phyloP scores from a whole-genome alignment of 2,113 vertebrate genomes.

The Campylomormyrus numenius region DNA sequence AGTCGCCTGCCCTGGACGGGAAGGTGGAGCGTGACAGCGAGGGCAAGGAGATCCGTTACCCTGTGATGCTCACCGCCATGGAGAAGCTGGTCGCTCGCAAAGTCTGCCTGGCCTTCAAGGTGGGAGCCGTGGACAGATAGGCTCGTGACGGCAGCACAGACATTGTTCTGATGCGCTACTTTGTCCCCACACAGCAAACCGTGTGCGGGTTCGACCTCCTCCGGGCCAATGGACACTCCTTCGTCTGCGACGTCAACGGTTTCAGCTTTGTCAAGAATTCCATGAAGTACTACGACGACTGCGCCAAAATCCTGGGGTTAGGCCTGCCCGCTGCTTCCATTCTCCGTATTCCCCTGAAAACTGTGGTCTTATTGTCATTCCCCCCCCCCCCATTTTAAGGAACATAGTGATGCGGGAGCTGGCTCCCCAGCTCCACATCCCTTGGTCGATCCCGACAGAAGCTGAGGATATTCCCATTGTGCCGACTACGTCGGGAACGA shows the following conservation, averaged over 20 bases:
- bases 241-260: constrained; percentile 93
- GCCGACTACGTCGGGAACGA: constrained; percentile 97
- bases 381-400: constrained; percentile 43
- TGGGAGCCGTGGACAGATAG: constrained; percentile 30
- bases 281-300: constrained; percentile 98
- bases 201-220: constrained; percentile 96
- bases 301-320: constrained; percentile 96
- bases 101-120: constrained; percentile 96
- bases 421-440: constrained; percentile 95
- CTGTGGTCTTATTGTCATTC: neutral
- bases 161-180: neutral
- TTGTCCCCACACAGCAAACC: constrained; percentile 72
- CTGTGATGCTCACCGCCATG: constrained; percentile 96
- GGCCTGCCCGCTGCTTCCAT: neutral
- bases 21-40: constrained; percentile 98
- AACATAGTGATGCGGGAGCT: constrained; percentile 97
- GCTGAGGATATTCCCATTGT: constrained; percentile 98
- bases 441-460: constrained; percentile 96
- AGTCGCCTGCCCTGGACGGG: constrained; percentile 90
- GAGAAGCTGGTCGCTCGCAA: constrained; percentile 95
- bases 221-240: constrained; percentile 90
- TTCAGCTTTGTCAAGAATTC: constrained; percentile 99
- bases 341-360: neutral
- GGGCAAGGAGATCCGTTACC: constrained; percentile 95
- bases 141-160: neutral